These are phyloP conservation scores for Palythoa heliodiscus DNA, from an alignment of 92 coral and sea anemone species.

Conservation along the genomic window DNA sequence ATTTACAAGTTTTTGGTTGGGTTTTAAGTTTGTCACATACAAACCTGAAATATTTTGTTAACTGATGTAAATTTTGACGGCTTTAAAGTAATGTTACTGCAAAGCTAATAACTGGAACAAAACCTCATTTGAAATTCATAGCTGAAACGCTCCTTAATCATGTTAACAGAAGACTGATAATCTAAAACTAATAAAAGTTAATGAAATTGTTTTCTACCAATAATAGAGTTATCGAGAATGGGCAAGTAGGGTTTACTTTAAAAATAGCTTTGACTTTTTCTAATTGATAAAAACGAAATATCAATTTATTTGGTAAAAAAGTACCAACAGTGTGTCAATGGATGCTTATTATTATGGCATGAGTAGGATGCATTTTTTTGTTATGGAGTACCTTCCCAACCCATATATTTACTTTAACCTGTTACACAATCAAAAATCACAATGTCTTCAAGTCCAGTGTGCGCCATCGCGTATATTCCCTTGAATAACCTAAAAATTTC, in stretches of 20 bases:
- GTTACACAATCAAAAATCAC: constrained; percentile 88
- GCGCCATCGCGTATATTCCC: constrained; percentile 81
- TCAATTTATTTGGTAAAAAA: background rate
- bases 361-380: background rate
- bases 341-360: background rate
- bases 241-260: background rate
- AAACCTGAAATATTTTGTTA: background rate
- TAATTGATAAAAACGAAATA: background rate
- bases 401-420: constrained; percentile 70
- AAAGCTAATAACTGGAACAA: background rate
- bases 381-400: constrained; percentile 32
- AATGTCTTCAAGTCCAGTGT: constrained; percentile 92
- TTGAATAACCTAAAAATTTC: constrained; percentile 90
- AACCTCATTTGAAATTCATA: background rate
- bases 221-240: background rate
- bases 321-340: background rate
- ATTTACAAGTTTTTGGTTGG: background rate
- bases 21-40: too few relatives aligned
- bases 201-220: background rate
- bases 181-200: background rate
- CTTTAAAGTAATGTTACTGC: background rate
- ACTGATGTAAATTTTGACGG: background rate
- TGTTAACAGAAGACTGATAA: background rate
- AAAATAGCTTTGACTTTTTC: background rate
- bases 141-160: background rate